phyloP scores from a whole-genome alignment of 2,888 invertebrate species.

The Reticulitermes lucifugus region DNA sequence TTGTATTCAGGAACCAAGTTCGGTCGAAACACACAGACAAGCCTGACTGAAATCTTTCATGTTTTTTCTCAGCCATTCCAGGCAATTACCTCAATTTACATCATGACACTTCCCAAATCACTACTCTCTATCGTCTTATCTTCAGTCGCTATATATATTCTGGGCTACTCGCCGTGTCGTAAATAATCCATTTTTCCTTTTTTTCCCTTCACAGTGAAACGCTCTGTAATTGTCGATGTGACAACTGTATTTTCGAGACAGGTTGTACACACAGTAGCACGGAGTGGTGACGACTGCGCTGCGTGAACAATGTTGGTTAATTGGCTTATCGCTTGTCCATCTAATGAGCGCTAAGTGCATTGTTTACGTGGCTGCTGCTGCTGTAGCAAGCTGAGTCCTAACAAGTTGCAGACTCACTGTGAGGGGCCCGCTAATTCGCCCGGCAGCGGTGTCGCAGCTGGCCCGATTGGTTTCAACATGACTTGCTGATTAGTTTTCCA shows the following conservation, averaged over 20 bases:
- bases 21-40: too few species aligned
- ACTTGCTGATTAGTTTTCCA: neutral
- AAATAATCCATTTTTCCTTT: too few species aligned
- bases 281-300: neutral
- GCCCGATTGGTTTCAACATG: neutral
- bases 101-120: too few species aligned
- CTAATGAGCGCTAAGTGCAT: slow-evolving; percentile 31
- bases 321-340: slow-evolving; percentile 35
- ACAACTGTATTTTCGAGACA: neutral
- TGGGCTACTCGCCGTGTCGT: too few species aligned
- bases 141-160: too few species aligned
- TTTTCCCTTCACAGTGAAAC: too few species aligned
- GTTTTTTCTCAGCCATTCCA: too few species aligned
- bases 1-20: too few species aligned
- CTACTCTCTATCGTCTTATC: too few species aligned
- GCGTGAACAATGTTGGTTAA: slow-evolving; percentile 21
- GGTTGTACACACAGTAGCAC: neutral
- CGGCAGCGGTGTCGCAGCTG: neutral
- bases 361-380: slow-evolving; percentile 26
- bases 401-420: slow-evolving; percentile 9
- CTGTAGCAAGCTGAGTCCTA: too few species aligned
- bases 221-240: neutral
- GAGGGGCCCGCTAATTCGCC: neutral
- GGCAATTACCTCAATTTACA: too few species aligned
- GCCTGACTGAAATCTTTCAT: too few species aligned